Base-by-base conservation (phyloP, 1,140 invertebrate genomes). In the Gonioctena quinquepunctata region DNA sequence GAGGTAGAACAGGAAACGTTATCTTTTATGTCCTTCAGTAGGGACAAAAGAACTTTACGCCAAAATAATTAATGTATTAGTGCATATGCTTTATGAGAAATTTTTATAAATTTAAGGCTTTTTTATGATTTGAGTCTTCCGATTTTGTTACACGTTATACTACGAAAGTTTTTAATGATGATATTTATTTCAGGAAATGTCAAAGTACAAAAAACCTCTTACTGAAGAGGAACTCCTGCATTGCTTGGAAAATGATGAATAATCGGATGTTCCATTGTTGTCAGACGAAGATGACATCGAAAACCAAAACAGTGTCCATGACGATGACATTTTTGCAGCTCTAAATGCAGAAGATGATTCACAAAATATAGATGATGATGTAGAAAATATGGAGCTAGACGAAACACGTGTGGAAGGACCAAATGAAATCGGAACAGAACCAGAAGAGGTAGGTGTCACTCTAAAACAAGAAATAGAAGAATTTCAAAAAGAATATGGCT, bases 401-500 rank as follows among this genome's bases (percentile, higher is more conserved):
- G 52, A 54, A 54, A 54, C 21, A 19, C 21, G 11, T 54, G 21
- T 18, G 21, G 52, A 54, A 54, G 18, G 21, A 54, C 18, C 18
- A 54, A 54, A 54, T 54, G 21, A 54, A 21, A 22, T 18, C 52
- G 21, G 18, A 21, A 18, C 21, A 54, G 21, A 54, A 54, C 18
- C 21, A 54, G 21, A 11, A 22, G 52, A 54, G 19, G 19, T 54
- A 22, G 21, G 21, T 21, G 21, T 16, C 16, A 54, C 6, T 22
- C 52, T 54, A 22, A 54, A 54, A 54, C 52, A 54, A 54, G 21
- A 22, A 54, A 21, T 18, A 54, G 52, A 18, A 54, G 11, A 64
- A 42, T 64, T 64, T 64, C 11, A 48, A 22, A 33, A 48, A 64
- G 21, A 27, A 64, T 28, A 64, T 64, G 26, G 48, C 21, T 42